A percentile compares a stretch with the other conserved stretches of the same genome.
Evolutionary conservation across 2,797 vertebrate species (phyloP).

Genomic region (Menidia menidia): DNA sequence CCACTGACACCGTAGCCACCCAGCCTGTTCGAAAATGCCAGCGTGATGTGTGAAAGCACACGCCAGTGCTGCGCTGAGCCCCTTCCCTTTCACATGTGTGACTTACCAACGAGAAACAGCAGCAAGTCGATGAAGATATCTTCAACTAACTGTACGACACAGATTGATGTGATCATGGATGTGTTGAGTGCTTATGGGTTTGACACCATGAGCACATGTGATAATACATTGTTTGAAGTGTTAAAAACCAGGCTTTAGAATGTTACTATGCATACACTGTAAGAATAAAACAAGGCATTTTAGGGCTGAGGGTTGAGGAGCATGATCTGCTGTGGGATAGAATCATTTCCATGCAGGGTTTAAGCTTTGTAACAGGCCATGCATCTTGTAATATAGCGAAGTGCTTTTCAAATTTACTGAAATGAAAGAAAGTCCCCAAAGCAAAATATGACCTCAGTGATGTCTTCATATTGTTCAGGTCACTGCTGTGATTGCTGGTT

Average conservation of each 20-base stretch:
- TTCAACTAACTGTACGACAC: background rate
- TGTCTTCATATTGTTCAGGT: conserved; percentile 77
- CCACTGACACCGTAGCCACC: too few species aligned
- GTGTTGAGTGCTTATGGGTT: too few species aligned
- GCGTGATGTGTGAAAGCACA: too few species aligned
- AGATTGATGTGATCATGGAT: background rate
- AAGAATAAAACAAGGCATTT: too few species aligned
- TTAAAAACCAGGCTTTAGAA: too few species aligned
- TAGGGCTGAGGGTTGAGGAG: too few species aligned
- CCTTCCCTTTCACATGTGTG: background rate
- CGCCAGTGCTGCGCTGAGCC: too few species aligned
- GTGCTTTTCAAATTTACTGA: background rate
- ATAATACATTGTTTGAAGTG: background rate
- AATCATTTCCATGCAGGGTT: background rate
- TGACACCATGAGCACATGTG: background rate
- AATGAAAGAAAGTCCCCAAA: background rate
- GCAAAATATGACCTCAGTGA: background rate
- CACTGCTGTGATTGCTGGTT: conserved; percentile 67
- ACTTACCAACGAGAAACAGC: too few species aligned
- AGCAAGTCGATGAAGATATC: too few species aligned
- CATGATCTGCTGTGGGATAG: too few species aligned
- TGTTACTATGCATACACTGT: too few species aligned
- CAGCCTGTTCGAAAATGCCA: too few species aligned
- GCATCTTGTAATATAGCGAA: background rate
- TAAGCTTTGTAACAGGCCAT: background rate